These are phyloP conservation scores for Empidonax traillii DNA, from an alignment of 2,113 vertebrate genomes.

Conservation along the genomic window DNA sequence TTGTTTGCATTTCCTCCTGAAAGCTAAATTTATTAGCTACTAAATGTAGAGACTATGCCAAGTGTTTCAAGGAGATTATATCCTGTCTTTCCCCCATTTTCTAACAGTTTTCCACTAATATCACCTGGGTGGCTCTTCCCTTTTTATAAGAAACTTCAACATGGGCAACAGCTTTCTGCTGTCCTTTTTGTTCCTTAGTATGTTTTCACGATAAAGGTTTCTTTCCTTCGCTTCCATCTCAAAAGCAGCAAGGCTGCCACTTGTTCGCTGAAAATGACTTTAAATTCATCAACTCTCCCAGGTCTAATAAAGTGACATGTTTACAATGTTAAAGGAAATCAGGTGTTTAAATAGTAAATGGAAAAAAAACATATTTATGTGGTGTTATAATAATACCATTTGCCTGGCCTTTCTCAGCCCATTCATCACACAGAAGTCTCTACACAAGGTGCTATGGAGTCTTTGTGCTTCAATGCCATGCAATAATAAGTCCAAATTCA, in stretches of 20 bases:
- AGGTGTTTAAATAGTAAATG: constrained; percentile 73
- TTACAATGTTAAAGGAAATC: constrained; percentile 76
- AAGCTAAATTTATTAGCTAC: constrained; percentile 56
- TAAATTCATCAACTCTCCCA: constrained; percentile 66
- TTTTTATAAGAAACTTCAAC: background rate
- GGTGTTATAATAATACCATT: constrained; percentile 68
- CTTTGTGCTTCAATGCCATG: constrained; percentile 1
- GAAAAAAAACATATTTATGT: constrained; percentile 74
- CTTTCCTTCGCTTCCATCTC: background rate
- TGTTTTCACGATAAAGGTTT: background rate
- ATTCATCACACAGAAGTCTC: constrained; percentile 61
- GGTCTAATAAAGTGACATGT: constrained; percentile 72
- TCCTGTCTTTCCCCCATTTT: background rate
- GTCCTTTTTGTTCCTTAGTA: background rate
- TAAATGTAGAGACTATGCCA: constrained; percentile 3
- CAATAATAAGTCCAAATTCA: constrained; percentile 39
- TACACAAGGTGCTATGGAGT: constrained; percentile 46
- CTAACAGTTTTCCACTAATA: background rate
- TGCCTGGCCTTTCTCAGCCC: constrained; percentile 71
- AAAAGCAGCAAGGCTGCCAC: background rate
- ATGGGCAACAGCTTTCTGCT: background rate
- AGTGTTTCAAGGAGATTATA: background rate
- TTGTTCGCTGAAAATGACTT: constrained; percentile 32
- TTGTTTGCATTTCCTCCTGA: constrained; percentile 27
- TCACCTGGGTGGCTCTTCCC: background rate